phyloP scores from a whole-genome alignment of 2,797 vertebrate genomes.

The Chromis chromis region DNA sequence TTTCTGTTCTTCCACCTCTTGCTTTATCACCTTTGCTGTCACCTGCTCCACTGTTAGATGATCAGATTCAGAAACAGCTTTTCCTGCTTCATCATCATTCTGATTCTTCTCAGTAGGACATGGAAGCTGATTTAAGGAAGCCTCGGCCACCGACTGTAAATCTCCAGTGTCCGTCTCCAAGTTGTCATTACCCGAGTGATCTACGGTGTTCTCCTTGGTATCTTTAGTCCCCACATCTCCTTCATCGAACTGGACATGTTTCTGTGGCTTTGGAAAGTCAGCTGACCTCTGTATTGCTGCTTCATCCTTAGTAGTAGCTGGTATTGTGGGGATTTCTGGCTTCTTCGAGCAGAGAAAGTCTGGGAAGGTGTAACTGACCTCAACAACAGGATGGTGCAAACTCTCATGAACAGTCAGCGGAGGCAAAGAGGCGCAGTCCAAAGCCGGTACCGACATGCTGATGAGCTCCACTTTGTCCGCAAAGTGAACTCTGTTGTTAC shows the following conservation, averaged over 20 bases:
- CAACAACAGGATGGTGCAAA: slow-evolving; percentile 83
- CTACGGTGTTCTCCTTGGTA: slow-evolving; percentile 14
- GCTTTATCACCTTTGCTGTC: slow-evolving; percentile 27
- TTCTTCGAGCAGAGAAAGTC: slow-evolving; percentile 71
- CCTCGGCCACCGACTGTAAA: background rate
- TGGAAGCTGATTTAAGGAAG: slow-evolving; percentile 24
- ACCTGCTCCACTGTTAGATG: slow-evolving; percentile 24
- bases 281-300: slow-evolving; percentile 25
- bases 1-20: slow-evolving; percentile 35
- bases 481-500: slow-evolving; percentile 74
- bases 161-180: slow-evolving; percentile 41
- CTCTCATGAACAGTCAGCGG: slow-evolving; percentile 84
- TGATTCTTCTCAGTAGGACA: slow-evolving; percentile 31
- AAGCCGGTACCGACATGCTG: slow-evolving; percentile 29
- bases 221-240: slow-evolving; percentile 12
- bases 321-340: slow-evolving; percentile 49
- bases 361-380: slow-evolving; percentile 81
- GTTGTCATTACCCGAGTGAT: slow-evolving; percentile 29
- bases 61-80: slow-evolving; percentile 23
- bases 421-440: slow-evolving; percentile 82
- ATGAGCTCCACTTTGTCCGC: slow-evolving; percentile 52
- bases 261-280: slow-evolving; percentile 32
- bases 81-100: slow-evolving; percentile 33
- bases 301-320: slow-evolving; percentile 40
- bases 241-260: slow-evolving; percentile 26